Evolutionary conservation across 2,797 vertebrate genomes (phyloP), one percentile per base, ranked within the genome.

Genomic region (Oreochromis mossambicus): DNA sequence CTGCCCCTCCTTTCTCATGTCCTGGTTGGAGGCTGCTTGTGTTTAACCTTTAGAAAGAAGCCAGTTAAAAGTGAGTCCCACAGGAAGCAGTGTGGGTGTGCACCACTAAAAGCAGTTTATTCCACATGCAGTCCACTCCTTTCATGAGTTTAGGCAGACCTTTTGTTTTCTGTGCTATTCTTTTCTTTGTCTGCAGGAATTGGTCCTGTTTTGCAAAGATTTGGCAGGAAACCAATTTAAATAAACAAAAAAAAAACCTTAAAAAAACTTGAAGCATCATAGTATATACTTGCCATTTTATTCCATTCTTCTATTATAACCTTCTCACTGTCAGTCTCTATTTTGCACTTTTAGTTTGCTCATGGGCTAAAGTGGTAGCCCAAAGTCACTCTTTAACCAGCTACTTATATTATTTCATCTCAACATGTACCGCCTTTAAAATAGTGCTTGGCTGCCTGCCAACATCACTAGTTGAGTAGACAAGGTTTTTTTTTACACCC

Each of bases 401-500:
- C 63, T 73, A 73, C 77, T 55, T 84, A 61, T 13, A 55, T 17
- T 4, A 61, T 48, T 83, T 56, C 80, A 78, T 86, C 84, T 83
- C 61, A 80, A 79, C 80, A 63, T 56, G 79, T 68, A 38, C 43
- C 58, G 26, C 48, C 63, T 85, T 87, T 78, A 84, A 80, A 58
- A 82, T 85, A 36, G 79, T 51, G 76, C 21, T 48, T 86, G 90
- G 80, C 82, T 17, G 24, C 52, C n/a, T 48, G 88, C 86, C 93
- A 89, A 17, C 48, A 77, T 79, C 12, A 12, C 86, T 38, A 51
- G 81, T 78, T 34, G 75, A 83, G n/a, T 54, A 82, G 78, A 80
- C 85, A 84, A 84, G 80, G 77, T 81, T 88, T 88, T 90, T 90
- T 90, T 90, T 90, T 90, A 92, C 88, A 89, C 84, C 52, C 77